Evolutionary conservation across 2,888 invertebrate genomes (phyloP).

Genomic region (Noctuana brunneofusca): DNA sequence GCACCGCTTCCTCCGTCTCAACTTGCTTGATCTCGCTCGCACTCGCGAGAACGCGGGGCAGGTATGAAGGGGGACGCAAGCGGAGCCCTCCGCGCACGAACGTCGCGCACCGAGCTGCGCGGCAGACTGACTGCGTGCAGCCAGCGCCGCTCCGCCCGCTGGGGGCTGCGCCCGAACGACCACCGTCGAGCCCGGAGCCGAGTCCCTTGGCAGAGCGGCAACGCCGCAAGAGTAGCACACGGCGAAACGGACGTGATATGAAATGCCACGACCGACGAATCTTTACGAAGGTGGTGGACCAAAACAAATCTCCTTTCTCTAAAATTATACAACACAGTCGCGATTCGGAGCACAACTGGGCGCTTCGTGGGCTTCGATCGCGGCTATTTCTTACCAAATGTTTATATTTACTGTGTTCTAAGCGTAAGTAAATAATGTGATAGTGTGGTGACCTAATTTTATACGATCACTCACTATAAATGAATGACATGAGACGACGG

Average conservation of each 20-base stretch:
- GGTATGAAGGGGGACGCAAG: conserved; percentile 57
- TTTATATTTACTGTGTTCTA: conserved; percentile 33
- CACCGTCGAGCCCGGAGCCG: conserved; percentile 58
- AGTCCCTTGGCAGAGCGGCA: conserved; percentile 64
- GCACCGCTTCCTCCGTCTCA: conserved; percentile 49
- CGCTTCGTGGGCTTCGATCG: conserved; percentile 41
- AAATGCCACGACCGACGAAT: conserved; percentile 73
- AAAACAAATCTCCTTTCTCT: conserved; percentile 82
- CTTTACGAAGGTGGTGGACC: conserved; percentile 73
- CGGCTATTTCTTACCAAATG: conserved; percentile 60
- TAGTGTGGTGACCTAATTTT: conserved; percentile 32
- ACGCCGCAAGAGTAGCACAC: conserved; percentile 72
- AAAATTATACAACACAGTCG: conserved; percentile 78
- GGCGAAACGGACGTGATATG: conserved; percentile 73
- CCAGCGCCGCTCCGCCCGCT: conserved; percentile 49
- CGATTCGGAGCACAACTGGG: conserved; percentile 57
- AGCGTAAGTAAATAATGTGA: conserved; percentile 29
- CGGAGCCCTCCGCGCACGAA: conserved; percentile 73
- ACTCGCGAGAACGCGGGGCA: conserved; percentile 50
- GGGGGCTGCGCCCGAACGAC: conserved; percentile 53
- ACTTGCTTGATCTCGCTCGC: conserved; percentile 61
- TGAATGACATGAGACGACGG: not conserved
- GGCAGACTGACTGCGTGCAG: conserved; percentile 72
- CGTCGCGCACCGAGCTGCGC: conserved; percentile 82
- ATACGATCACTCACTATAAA: conserved; percentile 15